Conservation (phyloP, 2,888 invertebrate species). For the Xestia ashworthii region DNA sequence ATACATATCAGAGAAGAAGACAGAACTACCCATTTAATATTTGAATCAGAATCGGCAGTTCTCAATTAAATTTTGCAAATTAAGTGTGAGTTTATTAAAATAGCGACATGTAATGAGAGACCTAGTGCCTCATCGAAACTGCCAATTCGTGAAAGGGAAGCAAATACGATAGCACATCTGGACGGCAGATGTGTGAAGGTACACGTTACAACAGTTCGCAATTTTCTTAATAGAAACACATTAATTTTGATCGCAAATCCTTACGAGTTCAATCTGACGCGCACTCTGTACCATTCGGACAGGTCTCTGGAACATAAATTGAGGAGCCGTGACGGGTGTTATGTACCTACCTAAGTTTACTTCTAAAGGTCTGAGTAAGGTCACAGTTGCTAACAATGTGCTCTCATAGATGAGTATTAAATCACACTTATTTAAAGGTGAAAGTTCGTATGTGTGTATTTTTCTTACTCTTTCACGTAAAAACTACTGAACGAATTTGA, state of each 20-base stretch:
- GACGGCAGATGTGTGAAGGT: constrained; percentile 89
- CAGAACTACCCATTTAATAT: constrained; percentile 78
- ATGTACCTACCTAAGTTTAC: constrained; percentile 75
- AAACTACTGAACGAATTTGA: too few relatives aligned
- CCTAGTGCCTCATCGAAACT: constrained; percentile 78
- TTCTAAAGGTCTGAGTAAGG: constrained; percentile 68
- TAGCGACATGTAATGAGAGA: constrained; percentile 59
- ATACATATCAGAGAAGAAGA: constrained; percentile 77
- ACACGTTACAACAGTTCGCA: constrained; percentile 89
- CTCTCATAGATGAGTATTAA: constrained; percentile 44
- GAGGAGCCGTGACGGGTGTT: constrained; percentile 85
- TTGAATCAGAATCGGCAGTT: constrained; percentile 84
- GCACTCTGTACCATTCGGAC: constrained; percentile 95
- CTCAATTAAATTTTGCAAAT: constrained; percentile 63
- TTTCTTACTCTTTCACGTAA: too few relatives aligned
- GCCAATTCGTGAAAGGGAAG: constrained; percentile 87
- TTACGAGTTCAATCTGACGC: constrained; percentile 96
- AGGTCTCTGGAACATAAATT: constrained; percentile 92
- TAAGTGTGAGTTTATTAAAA: constrained; percentile 52
- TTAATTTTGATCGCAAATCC: constrained; percentile 90
- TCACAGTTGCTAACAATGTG: constrained; percentile 57
- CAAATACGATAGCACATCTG: constrained; percentile 87
- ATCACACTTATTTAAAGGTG: too few relatives aligned
- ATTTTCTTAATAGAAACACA: constrained; percentile 88
- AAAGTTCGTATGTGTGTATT: too few relatives aligned